Evolutionary conservation across 2,113 vertebrate species (phyloP).

Genomic region (Elaphurus davidianus): DNA sequence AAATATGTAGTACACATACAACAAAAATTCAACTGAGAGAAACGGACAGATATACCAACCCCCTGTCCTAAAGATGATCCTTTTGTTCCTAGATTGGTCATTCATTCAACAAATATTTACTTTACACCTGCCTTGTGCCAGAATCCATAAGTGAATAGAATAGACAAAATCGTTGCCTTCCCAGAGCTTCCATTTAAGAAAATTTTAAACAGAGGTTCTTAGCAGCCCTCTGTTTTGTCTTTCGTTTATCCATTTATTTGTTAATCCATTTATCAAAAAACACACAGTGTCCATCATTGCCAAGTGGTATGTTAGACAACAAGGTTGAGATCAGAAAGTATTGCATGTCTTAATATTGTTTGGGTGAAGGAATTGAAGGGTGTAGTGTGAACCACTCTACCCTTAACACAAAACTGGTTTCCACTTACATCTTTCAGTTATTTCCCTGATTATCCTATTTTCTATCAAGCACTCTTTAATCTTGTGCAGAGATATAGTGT

Average conservation of each 20-base stretch:
- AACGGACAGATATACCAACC: neutral
- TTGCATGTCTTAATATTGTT: neutral
- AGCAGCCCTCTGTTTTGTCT: neutral
- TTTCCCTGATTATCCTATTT: neutral
- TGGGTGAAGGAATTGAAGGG: neutral
- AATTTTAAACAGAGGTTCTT: neutral
- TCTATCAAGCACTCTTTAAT: neutral
- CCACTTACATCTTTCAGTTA: neutral
- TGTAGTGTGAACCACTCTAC: neutral
- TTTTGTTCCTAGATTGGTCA: neutral
- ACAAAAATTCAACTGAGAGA: neutral
- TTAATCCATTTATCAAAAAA: neutral
- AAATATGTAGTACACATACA: neutral
- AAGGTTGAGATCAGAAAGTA: neutral
- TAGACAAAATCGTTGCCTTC: neutral
- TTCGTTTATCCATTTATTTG: neutral
- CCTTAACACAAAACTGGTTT: neutral
- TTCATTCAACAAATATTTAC: neutral
- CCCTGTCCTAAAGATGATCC: neutral
- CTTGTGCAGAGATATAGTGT: neutral
- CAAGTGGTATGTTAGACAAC: neutral
- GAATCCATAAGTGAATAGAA: neutral
- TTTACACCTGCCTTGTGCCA: neutral
- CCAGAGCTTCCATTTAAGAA: neutral
- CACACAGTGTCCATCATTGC: neutral